Conservation (phyloP, 1,140 invertebrate genomes). For the Yoshiicerus persimilis region DNA sequence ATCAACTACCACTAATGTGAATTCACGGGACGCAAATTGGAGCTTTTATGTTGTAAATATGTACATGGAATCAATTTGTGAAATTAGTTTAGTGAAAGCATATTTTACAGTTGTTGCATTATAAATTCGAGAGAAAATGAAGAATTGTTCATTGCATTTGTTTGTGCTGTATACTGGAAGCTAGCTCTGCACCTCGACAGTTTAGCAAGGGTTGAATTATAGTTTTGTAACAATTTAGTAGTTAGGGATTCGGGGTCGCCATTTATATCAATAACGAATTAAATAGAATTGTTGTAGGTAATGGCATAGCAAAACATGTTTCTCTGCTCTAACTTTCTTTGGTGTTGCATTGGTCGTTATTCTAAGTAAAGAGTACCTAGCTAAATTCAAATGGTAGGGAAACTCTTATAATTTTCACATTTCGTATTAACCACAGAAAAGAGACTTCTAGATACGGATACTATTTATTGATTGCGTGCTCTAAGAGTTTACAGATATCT, state of each 20-base stretch:
- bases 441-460: background rate
- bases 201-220: background rate
- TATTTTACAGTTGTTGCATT: no score
- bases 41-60: no score
- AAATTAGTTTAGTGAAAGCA: no score
- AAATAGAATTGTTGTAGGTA: background rate
- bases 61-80: no score
- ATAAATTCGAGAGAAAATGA: background rate
- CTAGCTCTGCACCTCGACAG: no score
- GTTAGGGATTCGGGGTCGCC: background rate
- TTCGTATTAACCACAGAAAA: background rate
- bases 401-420: background rate
- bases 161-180: background rate
- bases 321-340: background rate
- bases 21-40: no score
- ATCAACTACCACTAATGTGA: no score
- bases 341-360: background rate
- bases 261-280: conserved; percentile 17
- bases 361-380: background rate
- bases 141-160: background rate
- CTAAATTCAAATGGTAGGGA: background rate
- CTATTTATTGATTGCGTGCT: background rate
- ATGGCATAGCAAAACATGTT: background rate
- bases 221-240: background rate
- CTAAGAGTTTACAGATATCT: background rate